A percentile compares a stretch with the other conserved stretches of the same genome.
Conservation (phyloP, 2,888 invertebrate genomes). For the Nephrotoma flavescens region DNA sequence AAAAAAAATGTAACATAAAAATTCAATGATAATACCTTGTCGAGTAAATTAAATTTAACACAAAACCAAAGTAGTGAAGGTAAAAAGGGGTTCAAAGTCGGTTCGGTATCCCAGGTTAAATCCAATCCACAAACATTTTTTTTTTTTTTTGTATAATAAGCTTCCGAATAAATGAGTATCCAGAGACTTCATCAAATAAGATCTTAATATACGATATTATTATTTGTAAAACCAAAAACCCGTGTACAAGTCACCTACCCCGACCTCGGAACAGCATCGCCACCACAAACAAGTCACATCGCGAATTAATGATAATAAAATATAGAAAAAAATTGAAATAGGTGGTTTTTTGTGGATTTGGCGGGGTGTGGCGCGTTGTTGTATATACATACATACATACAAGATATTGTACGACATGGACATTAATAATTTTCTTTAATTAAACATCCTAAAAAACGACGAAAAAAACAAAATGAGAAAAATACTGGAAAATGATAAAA, state of each 20-base stretch:
- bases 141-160: neutral
- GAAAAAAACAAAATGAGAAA: neutral
- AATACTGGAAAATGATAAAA: neutral
- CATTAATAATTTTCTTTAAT: constrained; percentile 4
- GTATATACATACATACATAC: neutral
- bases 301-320: neutral
- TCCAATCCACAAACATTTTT: neutral
- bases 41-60: neutral
- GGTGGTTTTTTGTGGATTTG: neutral
- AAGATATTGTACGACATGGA: constrained; percentile 1
- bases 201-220: constrained; percentile 4
- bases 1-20: neutral
- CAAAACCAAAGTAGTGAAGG: neutral
- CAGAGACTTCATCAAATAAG: constrained; percentile 3
- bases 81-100: neutral
- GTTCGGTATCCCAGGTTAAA: neutral
- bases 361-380: neutral
- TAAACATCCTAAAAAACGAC: neutral
- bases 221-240: neutral
- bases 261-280: neutral
- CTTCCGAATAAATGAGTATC: constrained; percentile 4
- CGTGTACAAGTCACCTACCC: neutral
- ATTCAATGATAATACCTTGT: neutral
- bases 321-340: neutral
- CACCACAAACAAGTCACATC: neutral